Evolutionary conservation across 2,888 invertebrate species (phyloP).

Genomic region (Agrenia bidenticulata): DNA sequence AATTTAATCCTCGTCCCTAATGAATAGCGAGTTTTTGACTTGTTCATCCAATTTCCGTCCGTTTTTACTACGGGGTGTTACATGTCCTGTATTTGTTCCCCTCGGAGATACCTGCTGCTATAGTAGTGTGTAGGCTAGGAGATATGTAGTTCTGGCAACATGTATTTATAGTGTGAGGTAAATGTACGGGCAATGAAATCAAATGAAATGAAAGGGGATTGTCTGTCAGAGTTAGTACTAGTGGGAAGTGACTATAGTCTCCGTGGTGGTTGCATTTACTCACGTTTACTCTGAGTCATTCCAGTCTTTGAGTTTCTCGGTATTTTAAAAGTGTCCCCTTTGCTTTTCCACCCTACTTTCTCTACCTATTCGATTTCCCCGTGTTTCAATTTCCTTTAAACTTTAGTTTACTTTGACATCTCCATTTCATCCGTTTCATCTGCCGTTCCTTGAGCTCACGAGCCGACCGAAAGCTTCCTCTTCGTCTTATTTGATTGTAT

Average conservation of each 20-base stretch:
- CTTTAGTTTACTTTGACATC: slow-evolving; percentile 9
- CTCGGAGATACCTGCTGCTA: too few relatives aligned
- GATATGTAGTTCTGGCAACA: background rate
- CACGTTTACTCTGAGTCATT: too few relatives aligned
- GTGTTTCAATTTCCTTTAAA: slow-evolving; percentile 11
- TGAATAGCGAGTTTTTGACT: slow-evolving; percentile 41
- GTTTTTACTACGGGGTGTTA: background rate
- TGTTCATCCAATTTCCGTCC: slow-evolving; percentile 31
- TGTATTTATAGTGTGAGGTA: background rate
- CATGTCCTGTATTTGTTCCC: too few relatives aligned
- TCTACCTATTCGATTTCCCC: background rate
- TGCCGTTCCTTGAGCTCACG: background rate
- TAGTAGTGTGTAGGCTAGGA: too few relatives aligned
- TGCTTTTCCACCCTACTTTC: background rate
- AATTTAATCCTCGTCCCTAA: slow-evolving; percentile 46
- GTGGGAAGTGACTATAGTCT: background rate
- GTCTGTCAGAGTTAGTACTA: background rate
- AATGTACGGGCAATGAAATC: slow-evolving; percentile 25
- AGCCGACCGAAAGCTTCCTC: background rate
- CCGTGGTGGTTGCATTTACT: background rate
- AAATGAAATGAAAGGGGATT: slow-evolving; percentile 27
- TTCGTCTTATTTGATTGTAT: slow-evolving; percentile 3
- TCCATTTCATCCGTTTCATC: slow-evolving; percentile 8
- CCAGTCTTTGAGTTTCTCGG: too few relatives aligned
- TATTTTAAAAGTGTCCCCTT: slow-evolving; percentile 10